Conservation (phyloP, 2,797 vertebrate species). For the Phylloscopus collybita region DNA sequence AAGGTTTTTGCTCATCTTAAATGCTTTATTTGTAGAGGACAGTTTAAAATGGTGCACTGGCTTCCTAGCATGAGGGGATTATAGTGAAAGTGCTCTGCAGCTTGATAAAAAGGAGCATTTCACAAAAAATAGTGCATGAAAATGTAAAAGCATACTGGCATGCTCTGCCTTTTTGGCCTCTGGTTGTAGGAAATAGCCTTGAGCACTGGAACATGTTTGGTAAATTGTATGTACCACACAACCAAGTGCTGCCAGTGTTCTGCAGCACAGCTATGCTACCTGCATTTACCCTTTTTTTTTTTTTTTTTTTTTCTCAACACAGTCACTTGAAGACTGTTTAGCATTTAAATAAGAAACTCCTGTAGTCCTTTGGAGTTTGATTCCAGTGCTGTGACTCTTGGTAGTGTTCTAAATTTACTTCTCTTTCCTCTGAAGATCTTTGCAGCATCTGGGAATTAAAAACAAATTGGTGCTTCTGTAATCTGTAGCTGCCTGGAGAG, state of each 20-base stretch:
- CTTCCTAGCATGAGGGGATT: background rate
- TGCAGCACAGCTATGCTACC: background rate
- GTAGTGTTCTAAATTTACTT: slow-evolving; percentile 55
- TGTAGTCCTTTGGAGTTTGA: slow-evolving; percentile 3
- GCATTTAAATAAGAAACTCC: background rate
- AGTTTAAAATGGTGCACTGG: background rate
- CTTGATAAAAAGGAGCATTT: background rate
- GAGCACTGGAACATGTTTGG: background rate
- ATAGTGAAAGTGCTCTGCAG: background rate
- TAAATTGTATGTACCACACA: accelerated
- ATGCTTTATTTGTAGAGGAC: background rate
- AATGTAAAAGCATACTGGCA: background rate
- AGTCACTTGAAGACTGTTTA: background rate
- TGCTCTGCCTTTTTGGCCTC: background rate
- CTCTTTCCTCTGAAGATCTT: slow-evolving; percentile 70
- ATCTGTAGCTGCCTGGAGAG: slow-evolving; percentile 64
- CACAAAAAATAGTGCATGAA: background rate
- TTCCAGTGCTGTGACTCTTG: slow-evolving; percentile 40
- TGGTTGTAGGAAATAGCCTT: background rate
- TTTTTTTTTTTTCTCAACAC: background rate
- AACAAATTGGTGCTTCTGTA: slow-evolving; percentile 19
- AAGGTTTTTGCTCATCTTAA: background rate
- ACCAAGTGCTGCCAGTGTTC: background rate
- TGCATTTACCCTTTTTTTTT: background rate
- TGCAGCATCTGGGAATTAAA: slow-evolving; percentile 53